Evolutionary conservation across 2,797 vertebrate species (phyloP).

Genomic region (Poeciliopsis paucimaculata): DNA sequence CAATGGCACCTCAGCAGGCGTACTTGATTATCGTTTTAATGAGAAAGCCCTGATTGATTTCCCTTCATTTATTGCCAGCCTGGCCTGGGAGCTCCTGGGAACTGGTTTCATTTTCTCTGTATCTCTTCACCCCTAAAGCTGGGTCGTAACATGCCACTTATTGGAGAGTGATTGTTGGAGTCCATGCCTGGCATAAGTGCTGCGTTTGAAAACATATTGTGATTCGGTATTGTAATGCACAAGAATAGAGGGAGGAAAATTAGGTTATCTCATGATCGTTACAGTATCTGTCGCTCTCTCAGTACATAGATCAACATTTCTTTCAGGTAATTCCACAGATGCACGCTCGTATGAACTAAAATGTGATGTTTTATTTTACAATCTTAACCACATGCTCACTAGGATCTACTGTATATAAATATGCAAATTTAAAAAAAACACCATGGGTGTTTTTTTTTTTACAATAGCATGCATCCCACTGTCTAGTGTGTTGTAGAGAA

Average conservation of each 20-base stretch:
- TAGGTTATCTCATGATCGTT: neutral
- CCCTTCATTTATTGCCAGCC: constrained; percentile 59
- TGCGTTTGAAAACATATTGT: constrained; percentile 33
- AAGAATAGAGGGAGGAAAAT: constrained; percentile 7
- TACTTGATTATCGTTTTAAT: constrained; percentile 75
- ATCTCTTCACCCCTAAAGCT: constrained; percentile 58
- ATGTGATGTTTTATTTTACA: constrained; percentile 1
- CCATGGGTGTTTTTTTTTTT: neutral
- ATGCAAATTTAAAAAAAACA: neutral
- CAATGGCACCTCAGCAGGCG: constrained; percentile 60
- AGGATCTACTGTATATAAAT: neutral
- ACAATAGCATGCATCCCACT: neutral
- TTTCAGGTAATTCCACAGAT: neutral
- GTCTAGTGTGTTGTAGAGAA: neutral
- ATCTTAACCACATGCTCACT: neutral
- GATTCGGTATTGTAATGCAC: constrained; percentile 12
- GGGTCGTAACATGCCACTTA: constrained; percentile 47
- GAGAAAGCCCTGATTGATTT: constrained; percentile 70
- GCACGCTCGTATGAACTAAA: neutral
- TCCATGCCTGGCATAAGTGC: constrained; percentile 41
- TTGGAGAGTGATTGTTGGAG: constrained; percentile 51
- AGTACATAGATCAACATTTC: neutral
- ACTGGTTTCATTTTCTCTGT: constrained; percentile 60
- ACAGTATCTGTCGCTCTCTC: neutral
- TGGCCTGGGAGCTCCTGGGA: constrained; percentile 28